phyloP scores from a whole-genome alignment of 2,888 invertebrate genomes.

The Lasius platythorax region DNA sequence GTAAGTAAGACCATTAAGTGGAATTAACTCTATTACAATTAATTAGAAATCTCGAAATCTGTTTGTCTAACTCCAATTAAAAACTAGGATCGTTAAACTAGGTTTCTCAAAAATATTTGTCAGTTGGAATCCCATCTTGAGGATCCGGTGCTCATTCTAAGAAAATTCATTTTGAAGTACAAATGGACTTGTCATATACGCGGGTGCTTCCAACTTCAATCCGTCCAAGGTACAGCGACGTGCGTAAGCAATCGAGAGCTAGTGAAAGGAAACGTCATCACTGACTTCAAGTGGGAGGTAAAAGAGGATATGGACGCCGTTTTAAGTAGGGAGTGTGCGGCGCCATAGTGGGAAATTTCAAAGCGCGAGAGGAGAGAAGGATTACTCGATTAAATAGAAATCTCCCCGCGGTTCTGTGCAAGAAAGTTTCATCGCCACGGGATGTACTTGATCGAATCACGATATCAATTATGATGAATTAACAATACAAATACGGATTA shows the following conservation, averaged over 20 bases:
- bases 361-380: constrained; percentile 33
- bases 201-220: constrained; percentile 25
- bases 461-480: constrained; percentile 16
- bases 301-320: constrained; percentile 37
- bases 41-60: neutral
- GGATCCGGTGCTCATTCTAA: constrained; percentile 6
- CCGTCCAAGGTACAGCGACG: constrained; percentile 18
- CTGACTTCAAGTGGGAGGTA: constrained; percentile 56
- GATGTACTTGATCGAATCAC: neutral
- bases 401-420: neutral
- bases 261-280: constrained; percentile 77
- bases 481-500: neutral
- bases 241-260: constrained; percentile 58
- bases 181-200: constrained; percentile 23
- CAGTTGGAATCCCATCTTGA: constrained; percentile 17
- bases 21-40: neutral
- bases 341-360: constrained; percentile 15
- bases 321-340: constrained; percentile 1
- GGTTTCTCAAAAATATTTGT: constrained; percentile 12
- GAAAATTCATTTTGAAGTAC: constrained; percentile 63
- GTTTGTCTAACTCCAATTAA: constrained; percentile 5
- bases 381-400: neutral
- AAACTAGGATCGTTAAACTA: neutral
- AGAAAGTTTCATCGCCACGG: neutral
- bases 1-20: neutral